Base-by-base conservation (phyloP, 2,888 invertebrate species). In the Acleris cristana region DNA sequence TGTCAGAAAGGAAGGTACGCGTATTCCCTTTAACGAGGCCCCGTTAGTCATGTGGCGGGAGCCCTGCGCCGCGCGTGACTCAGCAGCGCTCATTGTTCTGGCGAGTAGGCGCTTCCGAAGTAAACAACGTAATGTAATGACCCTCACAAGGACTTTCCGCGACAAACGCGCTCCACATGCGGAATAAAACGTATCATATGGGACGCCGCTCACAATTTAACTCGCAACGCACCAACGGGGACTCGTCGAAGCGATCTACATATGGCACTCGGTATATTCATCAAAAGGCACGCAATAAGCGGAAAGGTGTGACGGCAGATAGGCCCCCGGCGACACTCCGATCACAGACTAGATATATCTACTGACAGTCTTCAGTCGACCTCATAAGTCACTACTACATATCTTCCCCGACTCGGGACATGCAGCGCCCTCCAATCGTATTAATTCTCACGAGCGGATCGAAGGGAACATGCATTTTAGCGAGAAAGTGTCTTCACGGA, bases 261-360 rank as follows among this genome's bases (percentile, higher is more conserved):
- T 79, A 80, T 85, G 80, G 86, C 83, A 88, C 82, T 86, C 83
- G 86, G 88, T 88, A 87, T 86, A 89, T 83, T 78, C 81, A 88
- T 89, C 85, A 85, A 89, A 92, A 92, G 92, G 92, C 92, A 92
- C 92, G 86, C 90, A 87, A 87, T 90, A 92, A 91, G 91, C 91
- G 89, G 89, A 90, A 86, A 89, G 87, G 86, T 89, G 89, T 89
- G 89, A 89, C 86, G 86, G 88, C 84, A 84, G 81, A 82, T 79
- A 83, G 91, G 90, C 91, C 91, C 91, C 91, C 90, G 91, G 91
- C 91, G 90, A 89, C 88, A 86, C 85, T 90, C 88, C 87, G 90
- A 92, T 91, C 90, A 92, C 91, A 92, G 91, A 91, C 91, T 92
- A 92, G 91, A 90, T 89, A 90, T 76, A 88, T 85, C 87, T 90